Base-by-base conservation (phyloP, 2,113 vertebrate species). In the Otocyon megalotis region DNA sequence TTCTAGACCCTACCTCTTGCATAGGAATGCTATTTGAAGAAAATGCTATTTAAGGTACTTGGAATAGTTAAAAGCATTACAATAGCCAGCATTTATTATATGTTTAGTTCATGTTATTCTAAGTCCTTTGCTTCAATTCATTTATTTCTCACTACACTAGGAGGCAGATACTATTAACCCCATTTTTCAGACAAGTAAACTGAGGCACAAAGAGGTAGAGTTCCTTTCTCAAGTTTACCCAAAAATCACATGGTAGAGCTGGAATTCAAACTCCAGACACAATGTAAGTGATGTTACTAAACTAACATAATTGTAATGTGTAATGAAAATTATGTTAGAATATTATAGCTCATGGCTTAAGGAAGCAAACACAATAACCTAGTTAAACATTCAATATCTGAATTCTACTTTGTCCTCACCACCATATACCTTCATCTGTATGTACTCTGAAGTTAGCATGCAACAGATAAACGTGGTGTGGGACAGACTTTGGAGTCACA, bases 21-120 rank as follows among this genome's bases (percentile, higher is more conserved):
- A 93, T 0, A 96, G 67, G 13, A 88, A 95, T 62, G 56, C 69
- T 88, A 72, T 67, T 30, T 92, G 58, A 95, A 94, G n/a, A 35
- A 88, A 88, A 83, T 26, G 1, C 32, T 84, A 43, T 48, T 63
- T 35, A 65, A 93, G 56, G 58, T 74, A 43, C 53, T 69, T 63
- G 60, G 37, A 93, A 97, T 96, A 88, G 32, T 92, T 79, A 83
- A 93, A 98, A 88, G 50, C 63, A 54, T 56, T 90, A 65, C 30
- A 96, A 72, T 5, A 92, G 60, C 54, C 83, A 97, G 83, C 32
- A 93, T 79, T 60, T 48, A 93, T 2, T 90, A 12, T n/a, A 56
- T n/a, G 17, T 69, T 88, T 83, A 69, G 37, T 97, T 71, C 2
- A 2, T 65, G 37, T 54, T 43, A 69, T 85, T 94, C 84, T 88